phyloP scores from a whole-genome alignment of 2,888 invertebrate genomes.

The Imbricaverruca yamaguchii region DNA sequence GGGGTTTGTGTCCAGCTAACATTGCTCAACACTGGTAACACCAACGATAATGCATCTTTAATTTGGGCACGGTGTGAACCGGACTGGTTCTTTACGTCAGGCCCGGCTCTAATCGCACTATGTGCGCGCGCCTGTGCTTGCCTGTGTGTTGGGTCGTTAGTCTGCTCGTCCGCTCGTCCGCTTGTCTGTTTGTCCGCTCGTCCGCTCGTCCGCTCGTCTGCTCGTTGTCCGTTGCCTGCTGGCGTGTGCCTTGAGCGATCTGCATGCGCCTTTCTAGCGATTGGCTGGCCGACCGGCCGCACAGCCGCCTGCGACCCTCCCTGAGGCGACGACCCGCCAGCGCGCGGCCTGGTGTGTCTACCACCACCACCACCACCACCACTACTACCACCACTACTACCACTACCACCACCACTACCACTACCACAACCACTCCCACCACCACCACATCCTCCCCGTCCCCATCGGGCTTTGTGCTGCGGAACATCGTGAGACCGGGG shows the following conservation, averaged over 20 bases:
- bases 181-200: neutral
- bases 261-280: constrained; percentile 2
- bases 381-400: neutral
- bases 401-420: neutral
- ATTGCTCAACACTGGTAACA: too few species aligned
- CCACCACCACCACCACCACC: neutral
- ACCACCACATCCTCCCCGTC: neutral
- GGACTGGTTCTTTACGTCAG: too few species aligned
- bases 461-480: neutral
- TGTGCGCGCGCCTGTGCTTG: too few species aligned
- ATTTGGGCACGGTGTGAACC: too few species aligned
- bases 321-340: neutral
- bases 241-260: neutral
- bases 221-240: neutral
- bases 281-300: neutral
- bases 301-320: neutral
- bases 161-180: neutral
- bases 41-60: too few species aligned
- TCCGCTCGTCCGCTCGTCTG: neutral
- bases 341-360: too few species aligned
- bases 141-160: too few species aligned
- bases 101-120: too few species aligned
- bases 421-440: neutral
- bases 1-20: too few species aligned
- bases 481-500: neutral